These are phyloP conservation scores for Tylochromis polylepis DNA, from an alignment of 2,113 vertebrate genomes.

Conservation along the genomic window DNA sequence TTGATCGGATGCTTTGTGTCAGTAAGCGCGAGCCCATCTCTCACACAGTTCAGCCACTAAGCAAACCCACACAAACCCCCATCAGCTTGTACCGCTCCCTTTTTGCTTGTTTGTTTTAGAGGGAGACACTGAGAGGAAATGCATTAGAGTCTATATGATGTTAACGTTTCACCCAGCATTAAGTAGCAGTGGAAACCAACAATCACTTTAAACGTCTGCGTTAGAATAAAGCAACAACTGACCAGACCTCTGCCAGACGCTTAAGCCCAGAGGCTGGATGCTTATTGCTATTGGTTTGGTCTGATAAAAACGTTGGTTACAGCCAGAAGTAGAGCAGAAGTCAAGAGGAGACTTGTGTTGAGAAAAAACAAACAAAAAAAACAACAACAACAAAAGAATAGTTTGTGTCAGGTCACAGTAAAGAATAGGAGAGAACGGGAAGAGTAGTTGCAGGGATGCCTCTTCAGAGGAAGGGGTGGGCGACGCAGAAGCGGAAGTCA, in stretches of 20 bases:
- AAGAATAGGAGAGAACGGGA: background rate
- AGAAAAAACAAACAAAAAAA: too few relatives aligned
- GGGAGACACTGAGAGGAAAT: background rate
- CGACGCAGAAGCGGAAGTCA: constrained; percentile 57
- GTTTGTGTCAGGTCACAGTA: background rate
- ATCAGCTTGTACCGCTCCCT: background rate
- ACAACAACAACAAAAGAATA: background rate
- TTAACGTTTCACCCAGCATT: background rate
- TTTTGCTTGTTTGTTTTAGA: background rate
- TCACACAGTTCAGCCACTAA: background rate
- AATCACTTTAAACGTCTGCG: background rate
- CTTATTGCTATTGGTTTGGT: constrained; percentile 63
- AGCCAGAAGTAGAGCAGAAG: background rate
- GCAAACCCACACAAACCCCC: constrained; percentile 13
- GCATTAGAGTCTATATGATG: background rate
- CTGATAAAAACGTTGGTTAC: constrained; percentile 6
- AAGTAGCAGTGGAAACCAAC: constrained; percentile 8
- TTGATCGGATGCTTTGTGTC: constrained; percentile 13
- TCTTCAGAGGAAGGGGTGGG: background rate
- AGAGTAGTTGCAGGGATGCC: background rate
- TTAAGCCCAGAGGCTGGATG: background rate
- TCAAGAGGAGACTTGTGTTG: background rate
- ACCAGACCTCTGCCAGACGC: constrained; percentile 3
- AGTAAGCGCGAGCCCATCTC: background rate
- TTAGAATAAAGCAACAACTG: constrained; percentile 19